Conservation (phyloP, 2,113 vertebrate genomes). For the Tragelaphus imberbis region DNA sequence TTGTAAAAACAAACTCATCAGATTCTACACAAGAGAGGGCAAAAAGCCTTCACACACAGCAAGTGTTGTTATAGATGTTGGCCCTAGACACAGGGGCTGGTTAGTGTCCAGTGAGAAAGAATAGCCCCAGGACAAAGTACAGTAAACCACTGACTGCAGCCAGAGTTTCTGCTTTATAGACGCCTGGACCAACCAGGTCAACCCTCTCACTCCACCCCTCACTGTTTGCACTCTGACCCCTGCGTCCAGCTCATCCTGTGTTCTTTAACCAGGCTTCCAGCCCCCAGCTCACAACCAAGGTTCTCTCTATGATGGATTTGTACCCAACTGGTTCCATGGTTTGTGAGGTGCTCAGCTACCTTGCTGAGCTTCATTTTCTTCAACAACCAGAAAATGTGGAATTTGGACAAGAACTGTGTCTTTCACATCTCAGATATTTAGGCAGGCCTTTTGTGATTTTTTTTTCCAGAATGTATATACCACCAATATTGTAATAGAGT, state of each 20-base stretch:
- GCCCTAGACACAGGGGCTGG: background rate
- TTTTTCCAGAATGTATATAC: background rate
- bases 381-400: background rate
- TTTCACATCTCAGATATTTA: background rate
- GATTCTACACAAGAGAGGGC: background rate
- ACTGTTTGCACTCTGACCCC: too few relatives aligned
- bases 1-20: background rate
- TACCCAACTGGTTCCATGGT: fast-evolving
- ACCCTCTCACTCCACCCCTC: fast-evolving
- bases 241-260: background rate
- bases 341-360: background rate
- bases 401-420: fast-evolving
- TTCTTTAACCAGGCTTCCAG: background rate
- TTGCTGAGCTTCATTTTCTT: background rate
- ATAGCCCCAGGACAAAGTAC: fast-evolving
- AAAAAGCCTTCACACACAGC: background rate
- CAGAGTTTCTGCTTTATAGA: fast-evolving
- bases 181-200: background rate
- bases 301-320: background rate
- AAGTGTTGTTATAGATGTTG: fast-evolving
- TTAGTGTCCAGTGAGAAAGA: fast-evolving
- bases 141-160: fast-evolving
- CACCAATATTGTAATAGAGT: background rate
- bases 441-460: background rate
- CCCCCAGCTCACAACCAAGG: fast-evolving